phyloP scores from a whole-genome alignment of 2,797 vertebrate species.

The Channallabes apus region DNA sequence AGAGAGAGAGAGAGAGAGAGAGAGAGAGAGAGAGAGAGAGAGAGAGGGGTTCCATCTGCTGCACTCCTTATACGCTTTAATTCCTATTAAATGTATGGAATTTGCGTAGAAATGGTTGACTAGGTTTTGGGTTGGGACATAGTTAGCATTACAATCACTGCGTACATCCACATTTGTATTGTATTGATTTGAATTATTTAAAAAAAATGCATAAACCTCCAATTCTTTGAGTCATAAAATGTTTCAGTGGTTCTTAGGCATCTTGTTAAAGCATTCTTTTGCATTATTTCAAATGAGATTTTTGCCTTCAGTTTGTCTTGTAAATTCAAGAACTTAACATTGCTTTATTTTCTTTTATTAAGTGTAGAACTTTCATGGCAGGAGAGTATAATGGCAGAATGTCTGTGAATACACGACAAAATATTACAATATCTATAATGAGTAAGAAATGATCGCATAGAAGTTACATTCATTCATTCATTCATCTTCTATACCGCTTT shows the following conservation, averaged over 20 bases:
- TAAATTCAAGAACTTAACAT: neutral
- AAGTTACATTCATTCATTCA: neutral
- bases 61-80: neutral
- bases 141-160: neutral
- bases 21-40: too few relatives aligned
- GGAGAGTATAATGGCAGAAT: neutral
- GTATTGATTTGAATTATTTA: neutral
- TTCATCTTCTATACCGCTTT: too few relatives aligned
- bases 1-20: neutral
- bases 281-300: neutral
- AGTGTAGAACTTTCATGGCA: neutral
- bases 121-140: neutral
- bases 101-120: neutral
- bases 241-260: neutral
- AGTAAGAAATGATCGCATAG: neutral
- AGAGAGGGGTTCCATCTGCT: neutral
- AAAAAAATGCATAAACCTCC: too few relatives aligned
- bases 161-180: neutral
- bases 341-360: neutral
- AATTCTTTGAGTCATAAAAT: neutral
- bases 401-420: neutral
- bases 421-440: neutral
- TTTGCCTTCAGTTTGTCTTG: neutral
- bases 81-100: neutral
- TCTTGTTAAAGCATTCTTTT: neutral